Base-by-base conservation (phyloP, 2,113 vertebrate genomes). In the Eudyptes chrysolophus region DNA sequence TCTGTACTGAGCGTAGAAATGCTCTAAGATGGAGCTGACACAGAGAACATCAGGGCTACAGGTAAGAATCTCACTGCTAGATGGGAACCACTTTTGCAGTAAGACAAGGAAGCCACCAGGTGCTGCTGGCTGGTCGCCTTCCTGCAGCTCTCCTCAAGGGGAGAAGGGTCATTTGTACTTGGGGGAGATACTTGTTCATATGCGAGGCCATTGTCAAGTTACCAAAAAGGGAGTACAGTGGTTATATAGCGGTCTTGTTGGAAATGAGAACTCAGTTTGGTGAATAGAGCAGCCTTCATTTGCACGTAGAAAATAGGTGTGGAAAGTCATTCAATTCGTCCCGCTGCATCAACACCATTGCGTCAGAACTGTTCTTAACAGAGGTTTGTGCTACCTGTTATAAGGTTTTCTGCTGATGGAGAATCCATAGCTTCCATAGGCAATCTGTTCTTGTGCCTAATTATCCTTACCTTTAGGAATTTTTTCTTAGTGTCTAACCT, bases 61-160 rank as follows among this genome's bases (percentile, higher is more conserved):
- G 40, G 34, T 62, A 48, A 74, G 66, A 34, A 26, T 24, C 40
- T 62, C 32, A 1, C 24, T 72, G 22, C 24, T 16, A 24, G 25
- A 2, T 46, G 16, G 13, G 60, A 70, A 12, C 4, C 3, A 0
- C 34, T 68, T 83, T 51, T 52, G 12, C 32, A 52, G 13, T 11
- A 21, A 46, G 52, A 30, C 2, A 3, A 9, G 6, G 75, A 57
- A 46, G 61, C 36, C 7, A 1, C 3, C 0, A 3, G 24, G 9
- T 64, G 36, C 38, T 69, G 52, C 26, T 49, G 52, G 6, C 16
- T 34, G 38, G 22, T 65, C 1, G 2, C 18, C 27, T 46, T 71
- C 27, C 40, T 51, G 20, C 24, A 69, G 42, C 44, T n/a, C 15
- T n/a, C 29, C 25, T 68, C 25, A 2, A 25, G 34, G 20, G 21